Conservation (phyloP, 2,113 vertebrate species). For the Platysteira castanea region DNA sequence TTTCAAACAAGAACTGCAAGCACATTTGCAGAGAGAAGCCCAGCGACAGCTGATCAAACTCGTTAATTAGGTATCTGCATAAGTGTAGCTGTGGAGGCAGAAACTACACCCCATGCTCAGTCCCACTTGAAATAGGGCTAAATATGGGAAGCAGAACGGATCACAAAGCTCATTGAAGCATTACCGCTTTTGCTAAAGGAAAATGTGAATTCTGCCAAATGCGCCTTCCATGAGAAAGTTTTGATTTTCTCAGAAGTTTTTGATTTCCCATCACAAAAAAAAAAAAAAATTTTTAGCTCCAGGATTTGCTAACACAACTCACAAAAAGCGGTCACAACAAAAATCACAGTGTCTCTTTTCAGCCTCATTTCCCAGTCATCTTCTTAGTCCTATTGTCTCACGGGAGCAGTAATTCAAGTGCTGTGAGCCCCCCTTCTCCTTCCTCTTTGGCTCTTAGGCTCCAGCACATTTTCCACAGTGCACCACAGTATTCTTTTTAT, state of each 20-base stretch:
- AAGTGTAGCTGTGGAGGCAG: neutral
- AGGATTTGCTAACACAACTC: neutral
- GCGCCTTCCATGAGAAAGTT: neutral
- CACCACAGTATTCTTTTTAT: conserved; percentile 45
- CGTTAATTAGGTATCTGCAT: neutral
- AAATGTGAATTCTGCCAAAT: neutral
- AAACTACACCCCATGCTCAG: neutral
- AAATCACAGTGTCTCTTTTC: neutral
- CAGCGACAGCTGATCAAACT: neutral
- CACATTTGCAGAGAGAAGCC: neutral
- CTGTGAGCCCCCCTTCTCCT: conserved; percentile 25
- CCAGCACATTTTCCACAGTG: conserved; percentile 43
- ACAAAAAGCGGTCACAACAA: neutral
- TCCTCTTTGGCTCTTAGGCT: conserved; percentile 34
- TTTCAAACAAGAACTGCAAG: neutral
- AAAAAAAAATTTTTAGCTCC: neutral
- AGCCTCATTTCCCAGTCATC: conserved; percentile 44
- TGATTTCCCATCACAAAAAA: neutral
- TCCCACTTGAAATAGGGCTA: neutral
- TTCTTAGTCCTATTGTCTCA: conserved; percentile 9
- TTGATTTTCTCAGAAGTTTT: conserved; percentile 7
- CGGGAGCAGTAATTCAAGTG: conserved; percentile 29
- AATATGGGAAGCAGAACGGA: neutral
- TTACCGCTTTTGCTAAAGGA: neutral
- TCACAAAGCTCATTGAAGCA: neutral